Conservation (phyloP, 2,888 invertebrate genomes). For the Xanthia icteritia region DNA sequence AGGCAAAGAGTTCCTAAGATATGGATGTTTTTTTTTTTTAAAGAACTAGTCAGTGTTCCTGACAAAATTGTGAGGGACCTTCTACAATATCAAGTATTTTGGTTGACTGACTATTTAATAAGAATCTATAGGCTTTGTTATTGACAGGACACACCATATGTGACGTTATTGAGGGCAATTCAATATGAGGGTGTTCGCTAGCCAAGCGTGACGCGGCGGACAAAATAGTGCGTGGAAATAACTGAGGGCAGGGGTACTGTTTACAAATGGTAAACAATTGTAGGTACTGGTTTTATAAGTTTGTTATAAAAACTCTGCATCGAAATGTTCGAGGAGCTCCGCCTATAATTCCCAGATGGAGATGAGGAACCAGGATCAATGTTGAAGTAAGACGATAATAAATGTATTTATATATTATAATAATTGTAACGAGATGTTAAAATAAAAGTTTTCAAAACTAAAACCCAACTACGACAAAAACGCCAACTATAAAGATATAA, state of each 20-base stretch:
- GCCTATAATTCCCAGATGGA: not conserved
- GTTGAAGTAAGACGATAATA: not conserved
- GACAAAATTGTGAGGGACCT: not conserved
- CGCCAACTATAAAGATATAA: too few species aligned
- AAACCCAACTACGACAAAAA: too few species aligned
- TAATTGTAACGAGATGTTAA: not conserved
- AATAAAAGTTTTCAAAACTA: too few species aligned
- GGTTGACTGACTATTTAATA: slow-evolving; percentile 46
- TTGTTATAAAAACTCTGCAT: not conserved
- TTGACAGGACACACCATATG: slow-evolving; percentile 59
- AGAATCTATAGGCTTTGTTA: slow-evolving; percentile 53
- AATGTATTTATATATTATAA: not conserved
- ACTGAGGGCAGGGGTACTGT: slow-evolving; percentile 1
- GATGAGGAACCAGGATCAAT: not conserved
- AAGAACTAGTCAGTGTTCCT: not conserved
- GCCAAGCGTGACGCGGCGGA: slow-evolving; percentile 43
- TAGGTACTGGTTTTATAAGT: not conserved
- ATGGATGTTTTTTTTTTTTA: too few species aligned
- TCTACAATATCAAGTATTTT: slow-evolving; percentile 20
- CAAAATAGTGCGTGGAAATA: slow-evolving; percentile 48
- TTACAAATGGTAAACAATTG: slow-evolving; percentile 18
- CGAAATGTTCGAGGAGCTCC: not conserved
- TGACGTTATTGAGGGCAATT: slow-evolving; percentile 49
- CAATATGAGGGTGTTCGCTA: slow-evolving; percentile 54
- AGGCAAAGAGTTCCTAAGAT: too few species aligned